Base-by-base conservation (phyloP, 2,888 invertebrate species). In the Colostygia pectinataria region DNA sequence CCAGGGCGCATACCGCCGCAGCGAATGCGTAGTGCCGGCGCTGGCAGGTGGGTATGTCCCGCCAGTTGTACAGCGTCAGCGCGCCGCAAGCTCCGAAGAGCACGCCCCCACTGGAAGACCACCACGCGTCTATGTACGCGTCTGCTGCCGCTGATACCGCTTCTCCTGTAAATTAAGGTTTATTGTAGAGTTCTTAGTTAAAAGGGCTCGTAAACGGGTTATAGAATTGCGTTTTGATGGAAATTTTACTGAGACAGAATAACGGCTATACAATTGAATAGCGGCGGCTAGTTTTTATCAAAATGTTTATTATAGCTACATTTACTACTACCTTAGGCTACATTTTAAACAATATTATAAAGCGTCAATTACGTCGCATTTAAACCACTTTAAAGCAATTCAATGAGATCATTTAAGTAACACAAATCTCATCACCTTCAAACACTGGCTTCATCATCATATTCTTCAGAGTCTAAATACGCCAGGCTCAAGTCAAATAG, bases 401-500 rank as follows among this genome's bases (percentile, higher is more conserved):
- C 15, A 15, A 3, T 15, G 4, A 3, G 4, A 15, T 15, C 4
- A n/a, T n/a, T n/a, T n/a, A n/a, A n/a, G n/a, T n/a, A n/a, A n/a
- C 14, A 20, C 34, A 33, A 34, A 18, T 45, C 27, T 33, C 10
- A 55, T 66, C 71, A 76, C 67, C 69, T 72, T 77, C 74, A 88
- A 28, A 84, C 75, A 59, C 84, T 84, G 58, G 68, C 70, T 50
- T 85, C 86, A 34, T 88, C 88, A 36, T 88, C 87, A 53, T 71
- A 84, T 63, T 86, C 88, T 51, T 89, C 89, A 5, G 87, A 86
- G 66, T 89, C 87, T 73, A 89, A 64, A 57, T 86, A 89, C 6
- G 89, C 89, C 58, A 89, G 66, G 52, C 76, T 80, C 55, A 88
- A 60, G 60, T 90, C 89, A 46, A 86, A 79, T 24, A 88, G 70